Evolutionary conservation across 2,113 vertebrate species (phyloP), one percentile per base, ranked within the genome.

Genomic region (Marcusenius ussheri): DNA sequence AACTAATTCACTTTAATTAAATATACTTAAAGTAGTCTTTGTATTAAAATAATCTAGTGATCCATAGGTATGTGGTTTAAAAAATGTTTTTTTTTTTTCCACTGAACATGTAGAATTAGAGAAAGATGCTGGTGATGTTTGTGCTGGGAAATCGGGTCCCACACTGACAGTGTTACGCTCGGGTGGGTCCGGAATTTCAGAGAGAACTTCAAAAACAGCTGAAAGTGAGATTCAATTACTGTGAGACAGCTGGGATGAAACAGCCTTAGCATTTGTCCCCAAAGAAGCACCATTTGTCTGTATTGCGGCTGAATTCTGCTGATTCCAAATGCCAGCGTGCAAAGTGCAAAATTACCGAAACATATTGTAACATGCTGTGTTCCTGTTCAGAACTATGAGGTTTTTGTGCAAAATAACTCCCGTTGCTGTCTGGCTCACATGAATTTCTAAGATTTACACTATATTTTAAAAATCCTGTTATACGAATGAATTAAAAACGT

Each of bases 191-290:
- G 5, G 35, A 47, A 56, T 70, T 87, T 53, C 53, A 46, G 49
- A 51, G 77, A 31, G 83, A 91, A 91, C 84, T 83, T 56, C 27
- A 86, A 83, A 91, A 91, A 88, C 92, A 91, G 92, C 90, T 93
- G 90, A 91, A 90, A 62, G 74, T 5, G 27, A 90, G 87, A 92
- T 92, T 91, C 91, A 84, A 91, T 89, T 90, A 90, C 90, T 35
- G 49, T 39, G 53, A 19, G 83, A 74, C 92, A 91, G 90, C 91
- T 93, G 92, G 50, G 89, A 84, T 47, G 74, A 89, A 86, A 27
- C 74, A 80, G 74, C 15, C 74, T 17, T 83, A 42, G 51, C 46
- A 88, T 80, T 86, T 50, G 46, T 90, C 89, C 74, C 19, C 27
- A 21, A 49, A 77, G 83, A 87, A 27, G 58, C 45, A 9, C 83